Evolutionary conservation across 2,797 vertebrate species (phyloP).

Genomic region (Phaenicophaeus curvirostris): DNA sequence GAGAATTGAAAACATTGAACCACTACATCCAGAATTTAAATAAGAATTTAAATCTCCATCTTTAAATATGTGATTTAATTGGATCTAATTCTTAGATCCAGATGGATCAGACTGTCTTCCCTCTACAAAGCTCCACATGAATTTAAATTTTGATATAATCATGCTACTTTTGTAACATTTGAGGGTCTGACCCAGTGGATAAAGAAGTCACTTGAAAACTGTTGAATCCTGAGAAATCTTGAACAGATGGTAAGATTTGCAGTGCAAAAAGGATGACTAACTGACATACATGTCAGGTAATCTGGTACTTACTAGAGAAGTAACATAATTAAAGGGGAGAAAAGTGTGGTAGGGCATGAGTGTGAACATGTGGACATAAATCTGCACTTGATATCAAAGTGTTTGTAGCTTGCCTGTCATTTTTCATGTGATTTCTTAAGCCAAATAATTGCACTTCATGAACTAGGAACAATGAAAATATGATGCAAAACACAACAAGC

Average conservation of each 20-base stretch:
- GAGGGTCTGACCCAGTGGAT: background rate
- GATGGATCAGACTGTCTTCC: background rate
- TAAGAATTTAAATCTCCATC: background rate
- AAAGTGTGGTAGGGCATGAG: background rate
- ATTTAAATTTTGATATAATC: background rate
- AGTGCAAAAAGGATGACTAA: constrained; percentile 36
- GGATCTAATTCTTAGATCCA: background rate
- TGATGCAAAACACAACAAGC: background rate
- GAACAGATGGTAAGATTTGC: constrained; percentile 34
- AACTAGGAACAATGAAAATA: background rate
- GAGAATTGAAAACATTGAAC: background rate
- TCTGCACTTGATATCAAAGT: background rate
- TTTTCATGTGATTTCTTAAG: background rate
- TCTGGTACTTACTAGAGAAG: constrained; percentile 43
- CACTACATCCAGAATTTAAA: background rate
- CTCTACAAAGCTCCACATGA: background rate
- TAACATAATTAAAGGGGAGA: constrained; percentile 23
- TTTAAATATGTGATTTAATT: background rate
- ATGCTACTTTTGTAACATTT: background rate
- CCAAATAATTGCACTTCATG: background rate
- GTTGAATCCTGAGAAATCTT: constrained; percentile 4
- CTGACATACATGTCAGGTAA: constrained; percentile 42
- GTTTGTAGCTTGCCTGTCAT: background rate
- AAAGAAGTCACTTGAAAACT: background rate
- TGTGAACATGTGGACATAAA: constrained; percentile 1